A percentile compares a stretch with the other conserved stretches of the same genome.
These are phyloP conservation scores for Pygocentrus nattereri DNA, from an alignment of 2,797 vertebrate genomes.

Conservation along the genomic window DNA sequence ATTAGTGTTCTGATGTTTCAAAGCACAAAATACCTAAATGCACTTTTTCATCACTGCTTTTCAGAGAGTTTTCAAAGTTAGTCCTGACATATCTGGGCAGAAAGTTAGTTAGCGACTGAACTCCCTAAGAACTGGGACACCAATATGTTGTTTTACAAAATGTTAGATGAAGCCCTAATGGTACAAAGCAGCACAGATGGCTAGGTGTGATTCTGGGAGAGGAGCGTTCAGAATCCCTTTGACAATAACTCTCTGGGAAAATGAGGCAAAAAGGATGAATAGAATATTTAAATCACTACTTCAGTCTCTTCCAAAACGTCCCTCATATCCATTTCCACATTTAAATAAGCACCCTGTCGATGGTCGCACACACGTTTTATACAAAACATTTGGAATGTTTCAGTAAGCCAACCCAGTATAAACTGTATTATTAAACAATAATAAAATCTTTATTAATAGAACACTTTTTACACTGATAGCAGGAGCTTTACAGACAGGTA, in stretches of 20 bases:
- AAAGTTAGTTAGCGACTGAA: constrained; percentile 9
- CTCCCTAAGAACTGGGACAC: constrained; percentile 3
- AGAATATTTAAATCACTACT: neutral
- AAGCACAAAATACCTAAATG: constrained; percentile 11
- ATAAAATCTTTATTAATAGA: no score
- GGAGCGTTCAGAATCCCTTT: neutral
- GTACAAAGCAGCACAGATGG: constrained; percentile 5
- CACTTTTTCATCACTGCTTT: neutral
- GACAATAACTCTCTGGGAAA: neutral
- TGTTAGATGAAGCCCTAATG: neutral
- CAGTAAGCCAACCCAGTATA: neutral
- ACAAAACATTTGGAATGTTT: neutral
- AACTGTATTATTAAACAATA: no score
- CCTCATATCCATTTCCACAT: neutral
- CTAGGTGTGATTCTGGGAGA: constrained; percentile 4
- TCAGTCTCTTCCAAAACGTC: neutral
- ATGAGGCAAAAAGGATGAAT: neutral
- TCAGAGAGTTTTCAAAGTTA: constrained; percentile 3
- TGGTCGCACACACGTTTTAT: neutral
- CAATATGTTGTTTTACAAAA: constrained; percentile 1
- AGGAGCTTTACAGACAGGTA: no score
- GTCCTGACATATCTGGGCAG: neutral
- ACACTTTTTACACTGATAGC: no score
- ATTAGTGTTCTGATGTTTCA: constrained; percentile 9
- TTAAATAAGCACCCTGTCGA: neutral